phyloP scores from a whole-genome alignment of 2,888 invertebrate genomes.

The Eucriotettix oculatus region DNA sequence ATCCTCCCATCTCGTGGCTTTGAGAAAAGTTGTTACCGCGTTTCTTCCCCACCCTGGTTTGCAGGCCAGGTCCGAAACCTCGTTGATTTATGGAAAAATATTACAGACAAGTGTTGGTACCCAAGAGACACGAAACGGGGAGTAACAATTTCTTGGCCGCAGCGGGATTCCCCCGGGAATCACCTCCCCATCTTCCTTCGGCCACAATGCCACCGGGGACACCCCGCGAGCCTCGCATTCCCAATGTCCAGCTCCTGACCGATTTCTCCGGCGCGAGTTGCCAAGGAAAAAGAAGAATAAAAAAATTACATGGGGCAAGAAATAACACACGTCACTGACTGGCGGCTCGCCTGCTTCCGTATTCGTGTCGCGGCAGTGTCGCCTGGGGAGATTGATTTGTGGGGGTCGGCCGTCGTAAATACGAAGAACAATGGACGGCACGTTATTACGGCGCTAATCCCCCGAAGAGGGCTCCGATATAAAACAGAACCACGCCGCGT shows the following conservation, averaged over 20 bases:
- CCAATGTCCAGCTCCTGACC: slow-evolving; percentile 18
- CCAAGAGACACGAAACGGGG: slow-evolving; percentile 14
- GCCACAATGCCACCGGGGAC: slow-evolving; percentile 17
- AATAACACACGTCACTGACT: slow-evolving; percentile 9
- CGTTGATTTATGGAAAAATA: slow-evolving; percentile 33
- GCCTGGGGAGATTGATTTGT: slow-evolving; percentile 11
- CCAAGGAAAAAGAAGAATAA: neutral
- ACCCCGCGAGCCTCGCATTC: slow-evolving; percentile 17
- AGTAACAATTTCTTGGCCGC: slow-evolving; percentile 25
- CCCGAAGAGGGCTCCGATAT: neutral
- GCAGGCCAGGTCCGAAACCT: slow-evolving; percentile 4
- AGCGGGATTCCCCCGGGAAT: slow-evolving; percentile 16
- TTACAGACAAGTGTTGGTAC: slow-evolving; percentile 19
- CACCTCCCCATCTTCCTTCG: slow-evolving; percentile 12
- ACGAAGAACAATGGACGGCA: neutral
- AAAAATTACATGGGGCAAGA: neutral
- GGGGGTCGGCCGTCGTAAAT: slow-evolving; percentile 1
- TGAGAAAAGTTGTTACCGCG: neutral
- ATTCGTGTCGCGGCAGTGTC: slow-evolving; percentile 1
- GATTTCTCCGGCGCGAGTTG: slow-evolving; percentile 7
- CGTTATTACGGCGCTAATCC: neutral
- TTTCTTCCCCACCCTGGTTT: neutral
- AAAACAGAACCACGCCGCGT: neutral
- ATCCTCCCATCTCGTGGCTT: neutral
- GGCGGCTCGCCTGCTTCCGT: neutral